Conservation (phyloP, 1,140 invertebrate genomes). For the Panulirus ornatus region DNA sequence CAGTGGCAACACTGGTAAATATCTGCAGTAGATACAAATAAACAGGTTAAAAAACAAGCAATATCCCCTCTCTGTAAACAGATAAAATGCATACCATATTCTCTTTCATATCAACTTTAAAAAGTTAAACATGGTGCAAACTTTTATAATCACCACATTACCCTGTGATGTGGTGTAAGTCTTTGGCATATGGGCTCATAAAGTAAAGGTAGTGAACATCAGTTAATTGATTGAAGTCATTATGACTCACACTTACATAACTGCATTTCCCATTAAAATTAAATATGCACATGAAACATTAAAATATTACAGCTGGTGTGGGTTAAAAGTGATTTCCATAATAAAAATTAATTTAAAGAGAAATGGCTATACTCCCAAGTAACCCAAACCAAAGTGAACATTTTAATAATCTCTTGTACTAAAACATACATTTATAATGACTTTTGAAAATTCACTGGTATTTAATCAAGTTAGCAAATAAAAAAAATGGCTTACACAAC, state of each 20-base stretch:
- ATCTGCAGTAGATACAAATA: slow-evolving; percentile 66
- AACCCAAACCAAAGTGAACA: slow-evolving; percentile 62
- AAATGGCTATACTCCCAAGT: slow-evolving; percentile 56
- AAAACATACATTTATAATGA: slow-evolving; percentile 58
- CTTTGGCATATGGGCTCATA: slow-evolving; percentile 69
- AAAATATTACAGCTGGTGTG: slow-evolving; percentile 12
- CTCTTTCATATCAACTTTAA: slow-evolving; percentile 48
- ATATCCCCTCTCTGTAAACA: slow-evolving; percentile 63
- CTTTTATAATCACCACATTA: slow-evolving; percentile 52
- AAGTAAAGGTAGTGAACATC: slow-evolving; percentile 51
- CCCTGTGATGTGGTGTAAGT: slow-evolving; percentile 60
- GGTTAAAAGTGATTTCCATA: slow-evolving; percentile 42
- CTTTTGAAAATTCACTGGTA: slow-evolving; percentile 57
- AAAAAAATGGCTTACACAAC: slow-evolving; percentile 59
- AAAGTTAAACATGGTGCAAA: slow-evolving; percentile 66
- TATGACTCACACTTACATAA: slow-evolving; percentile 24
- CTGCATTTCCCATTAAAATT: not conserved
- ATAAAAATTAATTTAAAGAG: slow-evolving; percentile 45
- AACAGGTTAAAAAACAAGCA: slow-evolving; percentile 56
- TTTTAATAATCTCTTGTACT: slow-evolving; percentile 51
- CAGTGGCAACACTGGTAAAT: slow-evolving; percentile 65
- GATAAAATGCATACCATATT: slow-evolving; percentile 59
- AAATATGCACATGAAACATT: slow-evolving; percentile 23
- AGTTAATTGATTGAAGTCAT: slow-evolving; percentile 52
- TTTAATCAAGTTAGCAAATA: slow-evolving; percentile 34